Base-by-base conservation (phyloP, 2,113 vertebrate species). In the Oxyura jamaicensis region DNA sequence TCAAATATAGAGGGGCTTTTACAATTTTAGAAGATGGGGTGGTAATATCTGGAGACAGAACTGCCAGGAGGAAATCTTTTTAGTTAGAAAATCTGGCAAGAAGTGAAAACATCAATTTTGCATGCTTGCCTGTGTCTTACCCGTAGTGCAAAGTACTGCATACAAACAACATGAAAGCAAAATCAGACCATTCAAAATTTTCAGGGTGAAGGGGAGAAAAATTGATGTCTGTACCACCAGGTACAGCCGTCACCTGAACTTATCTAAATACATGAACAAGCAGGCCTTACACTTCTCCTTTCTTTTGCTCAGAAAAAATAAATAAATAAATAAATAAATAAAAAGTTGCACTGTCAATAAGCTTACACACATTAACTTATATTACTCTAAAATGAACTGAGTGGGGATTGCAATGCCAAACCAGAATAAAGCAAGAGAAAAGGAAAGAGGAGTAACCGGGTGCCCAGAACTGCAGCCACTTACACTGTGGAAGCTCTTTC, bases 281-380 rank as follows among this genome's bases (percentile, higher is more conserved):
- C n/a, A 3, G 10, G 8, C 21, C 1, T 8, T 15, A 8, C 52
- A 31, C 59, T 62, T 74, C 66, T 48, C 48, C 62, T 95, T 95
- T 65, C 19, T 83, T 19, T n/a, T 14, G 25, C 13, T 12, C 15
- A 36, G 7, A 8, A 96, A 89, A 48, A 74, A n/a, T 96, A 89
- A 48, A 74, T 31, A 48, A 74, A n/a, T 96, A 89, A 48, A 74
- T 31, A 74, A n/a, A 97, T 87, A 50, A 75, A n/a, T 72, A 97
- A 90, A 44, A 73, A 33, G 10, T 3, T 11, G 74, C 44, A 55
- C 73, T 75, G 73, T 44, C 62, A 28, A 26, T 5, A 29, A 90
- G 3, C n/a, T 68, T 41, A 6, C 29, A 48, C 33, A 13, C 2
- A 15, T n/a, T n/a, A 20, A 10, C 56, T 9, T 15, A 10, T 66